Evolutionary conservation across 2,113 vertebrate species (phyloP).

Genomic region (Athene cunicularia): DNA sequence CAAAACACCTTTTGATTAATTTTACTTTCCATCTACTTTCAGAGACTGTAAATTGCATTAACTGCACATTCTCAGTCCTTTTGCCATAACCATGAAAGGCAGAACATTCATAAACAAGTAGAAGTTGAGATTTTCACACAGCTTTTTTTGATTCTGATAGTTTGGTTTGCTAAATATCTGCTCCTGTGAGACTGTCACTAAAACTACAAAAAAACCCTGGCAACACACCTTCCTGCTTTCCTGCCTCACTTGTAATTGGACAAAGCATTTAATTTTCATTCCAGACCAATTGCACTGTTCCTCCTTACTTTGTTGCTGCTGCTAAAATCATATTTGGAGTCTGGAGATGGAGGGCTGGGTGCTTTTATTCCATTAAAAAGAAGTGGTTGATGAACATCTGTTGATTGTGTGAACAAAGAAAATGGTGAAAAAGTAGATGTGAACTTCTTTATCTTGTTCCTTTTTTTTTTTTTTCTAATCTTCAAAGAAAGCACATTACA

Average conservation of each 20-base stretch:
- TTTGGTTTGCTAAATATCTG: neutral
- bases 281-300: neutral
- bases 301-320: neutral
- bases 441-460: neutral
- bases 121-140: slow-evolving; percentile 10
- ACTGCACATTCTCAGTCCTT: neutral
- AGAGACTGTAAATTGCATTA: neutral
- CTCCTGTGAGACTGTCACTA: neutral
- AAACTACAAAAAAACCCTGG: neutral
- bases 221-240: slow-evolving; percentile 32
- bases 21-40: neutral
- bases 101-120: neutral
- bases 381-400: neutral
- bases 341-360: neutral
- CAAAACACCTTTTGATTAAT: slow-evolving; percentile 24
- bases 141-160: neutral
- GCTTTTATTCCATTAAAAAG: neutral
- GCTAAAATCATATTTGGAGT: neutral
- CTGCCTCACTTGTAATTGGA: slow-evolving; percentile 23
- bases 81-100: neutral
- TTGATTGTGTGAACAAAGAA: neutral
- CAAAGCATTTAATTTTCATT: slow-evolving; percentile 6
- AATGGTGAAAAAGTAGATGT: neutral
- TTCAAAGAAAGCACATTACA: neutral
- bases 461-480: neutral